Percentiles rank a stretch among this genome's conserved stretches.
These are phyloP conservation scores for Himalopsyche tibetana DNA, from an alignment of 2,888 invertebrate genomes.

Conservation along the genomic window DNA sequence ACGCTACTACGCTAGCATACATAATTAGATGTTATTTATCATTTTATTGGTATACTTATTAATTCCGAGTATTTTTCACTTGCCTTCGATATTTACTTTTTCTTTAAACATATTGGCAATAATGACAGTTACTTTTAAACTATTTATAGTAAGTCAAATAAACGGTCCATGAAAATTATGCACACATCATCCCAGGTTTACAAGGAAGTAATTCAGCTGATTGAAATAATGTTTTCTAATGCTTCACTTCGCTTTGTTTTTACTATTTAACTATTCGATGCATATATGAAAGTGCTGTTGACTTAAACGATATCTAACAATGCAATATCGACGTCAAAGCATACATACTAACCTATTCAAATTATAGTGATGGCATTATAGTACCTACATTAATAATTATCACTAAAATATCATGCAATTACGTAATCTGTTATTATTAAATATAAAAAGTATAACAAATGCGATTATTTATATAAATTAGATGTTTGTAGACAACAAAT, in stretches of 20 bases:
- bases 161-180: background rate
- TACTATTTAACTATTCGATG: constrained; percentile 10
- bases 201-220: constrained; percentile 34
- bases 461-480: no score
- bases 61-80: no score
- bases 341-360: background rate
- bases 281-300: constrained; percentile 26
- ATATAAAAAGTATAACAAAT: no score
- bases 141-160: background rate
- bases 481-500: no score
- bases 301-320: constrained; percentile 18
- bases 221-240: constrained; percentile 27
- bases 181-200: constrained; percentile 13
- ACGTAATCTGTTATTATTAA: background rate
- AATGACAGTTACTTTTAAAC: no score
- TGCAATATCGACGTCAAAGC: constrained; percentile 3
- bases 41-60: no score
- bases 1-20: no score
- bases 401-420: background rate
- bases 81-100: no score
- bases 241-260: constrained; percentile 19
- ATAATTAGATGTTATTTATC: no score
- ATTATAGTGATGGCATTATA: constrained; percentile 14
- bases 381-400: background rate
- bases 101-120: no score